These are phyloP conservation scores for Meghimatium bilineatum DNA, from an alignment of 2,888 invertebrate species.

Conservation along the genomic window DNA sequence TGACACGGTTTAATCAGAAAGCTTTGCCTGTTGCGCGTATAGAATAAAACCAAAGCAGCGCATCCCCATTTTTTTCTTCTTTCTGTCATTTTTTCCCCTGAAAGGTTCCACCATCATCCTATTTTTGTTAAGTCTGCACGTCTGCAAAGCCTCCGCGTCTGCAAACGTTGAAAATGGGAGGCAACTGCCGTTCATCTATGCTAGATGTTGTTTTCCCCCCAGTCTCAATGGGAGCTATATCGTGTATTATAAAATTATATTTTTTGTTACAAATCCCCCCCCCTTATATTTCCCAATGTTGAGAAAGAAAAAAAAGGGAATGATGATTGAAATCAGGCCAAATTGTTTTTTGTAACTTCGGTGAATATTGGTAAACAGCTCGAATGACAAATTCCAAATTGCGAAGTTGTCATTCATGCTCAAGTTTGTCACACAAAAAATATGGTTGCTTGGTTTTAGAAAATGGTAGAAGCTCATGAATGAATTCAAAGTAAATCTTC, in stretches of 20 bases:
- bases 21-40: slow-evolving; percentile 42
- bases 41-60: slow-evolving; percentile 42
- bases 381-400: slow-evolving; percentile 23
- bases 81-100: neutral
- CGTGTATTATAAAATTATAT: neutral
- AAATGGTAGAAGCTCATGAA: neutral
- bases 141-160: slow-evolving; percentile 30
- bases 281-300: neutral
- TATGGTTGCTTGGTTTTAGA: neutral
- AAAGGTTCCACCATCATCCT: slow-evolving; percentile 29
- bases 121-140: slow-evolving; percentile 37
- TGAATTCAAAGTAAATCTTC: neutral
- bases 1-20: slow-evolving; percentile 51
- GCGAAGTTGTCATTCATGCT: slow-evolving; percentile 14
- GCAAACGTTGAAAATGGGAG: slow-evolving; percentile 16
- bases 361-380: slow-evolving; percentile 19
- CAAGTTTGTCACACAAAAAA: slow-evolving; percentile 5
- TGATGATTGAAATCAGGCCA: slow-evolving; percentile 25
- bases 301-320: neutral
- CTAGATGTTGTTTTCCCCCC: neutral
- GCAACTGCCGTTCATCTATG: slow-evolving; percentile 7
- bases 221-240: neutral
- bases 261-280: neutral
- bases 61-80: slow-evolving; percentile 22
- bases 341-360: slow-evolving; percentile 20